Evolutionary conservation across 1,140 invertebrate genomes (phyloP).

Genomic region (Bombus consobrinus): DNA sequence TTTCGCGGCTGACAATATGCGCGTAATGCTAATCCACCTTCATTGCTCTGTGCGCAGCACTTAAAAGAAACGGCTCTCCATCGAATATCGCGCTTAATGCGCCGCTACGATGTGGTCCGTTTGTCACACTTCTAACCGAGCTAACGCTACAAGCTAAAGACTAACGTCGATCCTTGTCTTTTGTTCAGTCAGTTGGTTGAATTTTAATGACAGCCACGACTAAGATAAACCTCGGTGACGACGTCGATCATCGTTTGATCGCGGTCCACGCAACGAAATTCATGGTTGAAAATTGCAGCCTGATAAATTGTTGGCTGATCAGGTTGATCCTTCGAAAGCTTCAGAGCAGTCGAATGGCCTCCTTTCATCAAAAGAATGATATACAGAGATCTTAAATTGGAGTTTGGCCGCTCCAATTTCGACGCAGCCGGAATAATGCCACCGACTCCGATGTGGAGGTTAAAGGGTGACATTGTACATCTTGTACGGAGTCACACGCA

Average conservation of each 20-base stretch:
- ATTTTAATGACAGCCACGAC: constrained; percentile 11
- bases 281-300: background rate
- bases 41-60: constrained; percentile 49
- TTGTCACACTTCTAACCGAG: background rate
- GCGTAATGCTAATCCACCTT: constrained; percentile 75
- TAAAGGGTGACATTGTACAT: constrained; percentile 6
- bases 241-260: constrained; percentile 28
- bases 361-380: constrained; percentile 9
- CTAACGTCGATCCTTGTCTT: too few relatives aligned
- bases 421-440: constrained; percentile 17
- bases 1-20: constrained; percentile 65
- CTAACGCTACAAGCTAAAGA: background rate
- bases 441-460: background rate
- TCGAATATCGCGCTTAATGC: constrained; percentile 37
- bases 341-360: background rate
- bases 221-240: too few relatives aligned
- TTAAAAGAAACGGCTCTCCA: constrained; percentile 51
- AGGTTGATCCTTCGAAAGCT: constrained; percentile 12
- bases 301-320: constrained; percentile 36
- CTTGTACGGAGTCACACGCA: constrained; percentile 18
- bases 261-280: background rate
- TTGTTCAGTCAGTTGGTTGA: background rate
- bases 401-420: constrained; percentile 52
- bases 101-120: background rate
- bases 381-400: constrained; percentile 50